Evolutionary conservation across 2,113 vertebrate species (phyloP), one percentile per base, ranked within the genome.

Genomic region (Emydocephalus ijimae): DNA sequence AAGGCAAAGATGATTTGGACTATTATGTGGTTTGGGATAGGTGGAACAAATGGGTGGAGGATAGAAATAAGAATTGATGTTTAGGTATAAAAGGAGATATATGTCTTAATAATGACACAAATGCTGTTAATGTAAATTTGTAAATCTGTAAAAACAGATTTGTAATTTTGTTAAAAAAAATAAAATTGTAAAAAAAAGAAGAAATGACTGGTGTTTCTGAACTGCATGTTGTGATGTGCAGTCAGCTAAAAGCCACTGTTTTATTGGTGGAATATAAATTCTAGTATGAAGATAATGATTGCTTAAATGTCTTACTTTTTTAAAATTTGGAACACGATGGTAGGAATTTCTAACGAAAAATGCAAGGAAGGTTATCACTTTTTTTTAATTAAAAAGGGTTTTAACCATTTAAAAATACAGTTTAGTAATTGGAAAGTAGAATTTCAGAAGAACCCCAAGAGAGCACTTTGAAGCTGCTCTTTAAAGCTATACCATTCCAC

Each of bases 341-440:
- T 69, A 92, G 93, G 95, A 92, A 34, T 92, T 96, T 88, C 93
- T 95, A 96, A 94, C 95, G 94, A 93, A 91, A 93, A 96, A 94
- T 59, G 90, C 96, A 94, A 85, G 92, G 93, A 95, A 81, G 92
- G 93, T 0, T 2, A 92, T 89, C 52, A 55, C 23, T 89, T 81
- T 81, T 74, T 74, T 81, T 3, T 0, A 81, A 81, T 43, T 81
- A 21, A 81, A 81, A 81, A 21, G 7, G 3, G 3, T 81, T 81
- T 81, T 81, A 39, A 81, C 18, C 18, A 43, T 81, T 81, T 10
- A 43, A 43, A 81, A 81, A 81, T 81, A 34, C 29, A 81, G 74
- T 43, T 81, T 81, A 43, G 34, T 43, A 81, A 81, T 81, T 81
- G 18, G 39, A 21, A 81, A 43, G 74, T 81, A 81, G 74, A 81